Percentiles rank a stretch among this genome's conserved stretches.
Conservation (phyloP, 2,113 vertebrate species). For the Brachyhypopomus occidentalis region DNA sequence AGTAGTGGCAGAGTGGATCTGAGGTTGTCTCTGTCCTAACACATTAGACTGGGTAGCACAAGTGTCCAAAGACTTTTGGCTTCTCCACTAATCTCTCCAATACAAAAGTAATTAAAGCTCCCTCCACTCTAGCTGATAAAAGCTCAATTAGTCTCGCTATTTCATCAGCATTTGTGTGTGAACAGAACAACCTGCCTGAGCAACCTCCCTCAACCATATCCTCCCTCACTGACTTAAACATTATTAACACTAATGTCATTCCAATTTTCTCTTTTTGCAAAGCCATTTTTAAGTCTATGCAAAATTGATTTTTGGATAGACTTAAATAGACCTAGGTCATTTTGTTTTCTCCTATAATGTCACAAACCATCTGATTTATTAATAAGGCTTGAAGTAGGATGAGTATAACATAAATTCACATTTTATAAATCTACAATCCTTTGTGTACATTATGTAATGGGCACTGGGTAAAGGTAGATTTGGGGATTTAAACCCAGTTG, state of each 20-base stretch:
- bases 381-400: neutral
- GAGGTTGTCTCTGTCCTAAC: conserved; percentile 25
- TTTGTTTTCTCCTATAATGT: neutral
- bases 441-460: too few relatives aligned
- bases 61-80: conserved; percentile 31
- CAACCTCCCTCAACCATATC: conserved; percentile 6
- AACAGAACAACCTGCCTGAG: conserved; percentile 28
- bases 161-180: conserved; percentile 45
- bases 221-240: conserved; percentile 36
- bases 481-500: too few relatives aligned
- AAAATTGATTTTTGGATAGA: conserved; percentile 14
- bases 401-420: too few relatives aligned
- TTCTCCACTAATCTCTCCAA: conserved; percentile 18
- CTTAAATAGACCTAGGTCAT: neutral
- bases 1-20: conserved; percentile 3
- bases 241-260: conserved; percentile 45
- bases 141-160: conserved; percentile 46
- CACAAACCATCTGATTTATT: neutral
- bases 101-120: conserved; percentile 52
- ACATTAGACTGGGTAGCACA: conserved; percentile 27
- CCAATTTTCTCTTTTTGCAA: conserved; percentile 16
- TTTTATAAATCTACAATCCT: too few relatives aligned
- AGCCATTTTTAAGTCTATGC: conserved; percentile 22
- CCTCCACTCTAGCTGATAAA: conserved; percentile 35
- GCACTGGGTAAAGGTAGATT: too few relatives aligned